Evolutionary conservation across 2,113 vertebrate species (phyloP), one percentile per base, ranked within the genome.

Genomic region (Ameiurus melas): DNA sequence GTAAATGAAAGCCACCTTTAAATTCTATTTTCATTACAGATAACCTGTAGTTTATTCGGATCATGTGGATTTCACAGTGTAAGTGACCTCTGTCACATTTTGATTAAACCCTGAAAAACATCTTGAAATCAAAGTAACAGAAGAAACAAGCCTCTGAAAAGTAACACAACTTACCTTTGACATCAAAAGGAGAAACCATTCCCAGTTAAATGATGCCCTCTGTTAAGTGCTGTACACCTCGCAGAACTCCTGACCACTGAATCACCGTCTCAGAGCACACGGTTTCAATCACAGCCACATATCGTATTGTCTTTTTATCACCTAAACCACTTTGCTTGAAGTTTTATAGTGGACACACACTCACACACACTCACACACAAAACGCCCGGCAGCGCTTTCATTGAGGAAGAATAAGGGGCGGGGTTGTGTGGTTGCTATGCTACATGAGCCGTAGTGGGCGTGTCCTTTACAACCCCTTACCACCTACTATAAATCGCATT

Each of bases 101-200:
- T 43, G 4, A 36, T 36, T 58, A 33, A 58, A 57, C 36, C 19
- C 25, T 19, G 47, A 43, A 60, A 60, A 60, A 77, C 33, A 0
- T 36, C 17, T 22, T 70, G 27, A 79, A 79, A 3, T 39, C 7
- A 64, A 17, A 33, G 13, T 82, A 33, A 39, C 12, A 36, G 2
- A 22, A 53, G 57, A 39, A 19, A 71, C 17, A 36, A 58, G 60
- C 39, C 2, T 4, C 1, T 25, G 6, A 19, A 57, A 83, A 51
- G 71, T 78, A 55, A 4, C 27, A 47, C 14, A 33, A 53, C 90
- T 87, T 66, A 89, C 90, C 88, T 55, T n/a, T 58, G 14, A 75
- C 25, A 86, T 58, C 14, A 84, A 60, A 86, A 47, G 73, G 10
- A 73, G 39, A 53, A 22, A 39, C 55, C 85, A 82, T 82, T 86